phyloP scores from a whole-genome alignment of 2,888 invertebrate species.

The Scrobipalpa costella region DNA sequence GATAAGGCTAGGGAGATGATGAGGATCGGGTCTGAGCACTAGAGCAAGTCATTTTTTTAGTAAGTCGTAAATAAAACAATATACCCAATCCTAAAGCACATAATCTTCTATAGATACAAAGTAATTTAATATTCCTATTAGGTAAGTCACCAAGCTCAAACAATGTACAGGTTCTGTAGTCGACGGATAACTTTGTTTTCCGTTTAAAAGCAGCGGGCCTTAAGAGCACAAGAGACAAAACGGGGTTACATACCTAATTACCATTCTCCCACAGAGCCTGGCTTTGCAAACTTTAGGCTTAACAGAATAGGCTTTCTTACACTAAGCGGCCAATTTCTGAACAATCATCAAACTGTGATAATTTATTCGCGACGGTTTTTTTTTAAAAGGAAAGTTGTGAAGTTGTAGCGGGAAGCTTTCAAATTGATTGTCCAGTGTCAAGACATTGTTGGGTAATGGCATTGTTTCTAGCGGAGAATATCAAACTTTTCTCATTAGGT shows the following conservation, averaged over 20 bases:
- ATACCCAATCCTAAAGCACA: no score
- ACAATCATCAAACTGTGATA: conserved; percentile 38
- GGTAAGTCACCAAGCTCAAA: not conserved
- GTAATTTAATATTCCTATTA: conserved; percentile 5
- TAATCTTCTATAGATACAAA: not conserved
- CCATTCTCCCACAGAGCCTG: conserved; percentile 9
- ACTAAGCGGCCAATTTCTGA: conserved; percentile 20
- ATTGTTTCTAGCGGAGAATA: conserved; percentile 69
- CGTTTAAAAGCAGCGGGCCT: conserved; percentile 1
- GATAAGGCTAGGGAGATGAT: no score
- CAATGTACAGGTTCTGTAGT: conserved; percentile 2
- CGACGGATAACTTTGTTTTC: conserved; percentile 13
- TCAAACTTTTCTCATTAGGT: conserved; percentile 76
- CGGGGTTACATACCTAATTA: conserved; percentile 19
- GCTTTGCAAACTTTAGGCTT: conserved; percentile 1
- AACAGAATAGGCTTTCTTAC: conserved; percentile 4
- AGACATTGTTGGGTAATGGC: conserved; percentile 68
- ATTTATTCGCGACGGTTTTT: conserved; percentile 53
- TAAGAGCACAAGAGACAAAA: conserved; percentile 18
- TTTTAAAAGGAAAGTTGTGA: conserved; percentile 55
- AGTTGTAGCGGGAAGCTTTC: conserved; percentile 63
- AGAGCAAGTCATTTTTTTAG: no score
- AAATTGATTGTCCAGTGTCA: conserved; percentile 74
- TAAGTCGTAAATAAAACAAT: no score
- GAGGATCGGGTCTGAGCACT: no score